Evolutionary conservation across 2,797 vertebrate species (phyloP), one percentile per base, ranked within the genome.

Genomic region (Mastacembelus armatus): DNA sequence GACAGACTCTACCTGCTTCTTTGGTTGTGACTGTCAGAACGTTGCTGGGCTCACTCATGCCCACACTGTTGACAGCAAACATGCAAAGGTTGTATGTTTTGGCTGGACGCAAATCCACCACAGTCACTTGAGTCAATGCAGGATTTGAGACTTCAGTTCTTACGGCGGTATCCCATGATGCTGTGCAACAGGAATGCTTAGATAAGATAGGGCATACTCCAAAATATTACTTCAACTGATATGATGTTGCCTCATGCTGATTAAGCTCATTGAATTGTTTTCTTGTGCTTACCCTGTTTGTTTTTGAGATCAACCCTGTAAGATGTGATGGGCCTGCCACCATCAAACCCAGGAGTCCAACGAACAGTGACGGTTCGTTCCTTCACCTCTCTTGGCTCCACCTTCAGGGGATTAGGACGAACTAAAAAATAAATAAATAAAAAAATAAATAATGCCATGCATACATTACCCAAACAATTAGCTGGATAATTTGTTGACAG

Each of bases 11-110:
- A 91, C 91, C 90, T 85, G 85, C 83, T 91, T 92, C 91, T 68
- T 82, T 86, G 0, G 84, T 89, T 10, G 74, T 87, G 18, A 91
- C 24, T 2, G 68, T 83, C 19, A 91, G 63, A 7, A 87, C 73
- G 4, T 92, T 90, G 71, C 91, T 92, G 72, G 65, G 0, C 4
- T 80, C 67, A 9, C 91, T 91, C 43, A 52, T 52, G 48, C 91
- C 90, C 35, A 84, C 14, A n/a, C 19, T 80, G 65, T 91, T 92
- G 44, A 51, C 9, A 0, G 74, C 81, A 56, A 89, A 91, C 80
- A 91, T 71, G 12, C 88, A 84, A 9, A 92, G 35, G 73, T 74
- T 83, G 79, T 91, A 92, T 61, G 61, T 39, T 52, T 73, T 81
- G 8, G 78, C 71, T 0, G 91, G 90, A 64, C 21, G 84, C 74